phyloP scores from a whole-genome alignment of 2,113 vertebrate genomes.

The Neotoma lepida region DNA sequence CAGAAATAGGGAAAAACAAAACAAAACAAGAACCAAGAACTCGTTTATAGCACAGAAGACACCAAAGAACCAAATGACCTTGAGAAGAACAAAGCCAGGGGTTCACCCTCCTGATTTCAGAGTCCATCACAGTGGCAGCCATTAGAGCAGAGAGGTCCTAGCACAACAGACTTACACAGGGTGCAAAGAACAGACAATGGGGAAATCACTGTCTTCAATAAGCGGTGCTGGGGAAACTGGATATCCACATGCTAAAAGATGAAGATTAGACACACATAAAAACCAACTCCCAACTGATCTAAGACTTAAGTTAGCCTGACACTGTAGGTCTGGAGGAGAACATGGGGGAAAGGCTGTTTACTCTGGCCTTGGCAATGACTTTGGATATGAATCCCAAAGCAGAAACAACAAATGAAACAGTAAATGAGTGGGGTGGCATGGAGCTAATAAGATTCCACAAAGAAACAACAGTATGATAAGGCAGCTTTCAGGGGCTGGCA shows the following conservation, averaged over 20 bases:
- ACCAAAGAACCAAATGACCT: neutral
- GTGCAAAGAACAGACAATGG: neutral
- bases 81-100: neutral
- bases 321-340: neutral
- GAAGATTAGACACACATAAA: neutral
- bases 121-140: no score
- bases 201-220: neutral
- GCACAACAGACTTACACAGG: neutral
- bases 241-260: neutral
- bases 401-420: neutral
- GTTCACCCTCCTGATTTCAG: neutral
- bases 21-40: neutral
- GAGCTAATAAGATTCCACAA: neutral
- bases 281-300: neutral
- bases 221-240: neutral
- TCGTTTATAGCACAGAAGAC: neutral
- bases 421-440: no score
- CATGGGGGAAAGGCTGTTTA: neutral
- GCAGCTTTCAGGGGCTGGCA: neutral
- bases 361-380: neutral
- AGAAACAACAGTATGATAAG: neutral
- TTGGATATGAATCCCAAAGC: neutral
- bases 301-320: neutral
- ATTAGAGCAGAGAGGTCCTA: neutral
- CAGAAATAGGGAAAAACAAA: neutral